These are phyloP conservation scores for Bellardia pandia DNA, from an alignment of 2,888 invertebrate species.

Conservation along the genomic window DNA sequence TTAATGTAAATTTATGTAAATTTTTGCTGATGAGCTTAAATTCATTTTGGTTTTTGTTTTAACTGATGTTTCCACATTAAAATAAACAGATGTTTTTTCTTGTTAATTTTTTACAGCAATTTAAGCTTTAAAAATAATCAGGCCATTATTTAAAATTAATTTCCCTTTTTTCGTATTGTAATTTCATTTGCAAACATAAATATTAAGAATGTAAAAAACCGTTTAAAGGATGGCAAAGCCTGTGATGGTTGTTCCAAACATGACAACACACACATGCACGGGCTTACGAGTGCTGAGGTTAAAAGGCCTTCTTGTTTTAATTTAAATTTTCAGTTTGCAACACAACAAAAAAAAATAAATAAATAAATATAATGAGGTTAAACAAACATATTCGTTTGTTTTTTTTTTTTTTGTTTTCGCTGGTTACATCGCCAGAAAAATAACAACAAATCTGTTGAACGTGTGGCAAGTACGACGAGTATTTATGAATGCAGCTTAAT, in stretches of 20 bases:
- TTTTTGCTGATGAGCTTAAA: constrained; percentile 57
- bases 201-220: constrained; percentile 60
- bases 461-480: constrained; percentile 13
- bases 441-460: constrained; percentile 10
- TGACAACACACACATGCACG: not conserved
- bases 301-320: constrained; percentile 39
- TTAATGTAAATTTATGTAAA: constrained; percentile 56
- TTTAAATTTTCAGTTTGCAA: constrained; percentile 18
- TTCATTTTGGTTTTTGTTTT: constrained; percentile 43
- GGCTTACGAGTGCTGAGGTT: constrained; percentile 30
- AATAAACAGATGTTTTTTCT: constrained; percentile 54
- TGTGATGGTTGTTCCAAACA: not conserved
- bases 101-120: constrained; percentile 38
- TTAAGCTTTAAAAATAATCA: constrained; percentile 63
- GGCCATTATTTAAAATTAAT: constrained; percentile 69
- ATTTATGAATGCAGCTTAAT: constrained; percentile 70
- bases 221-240: constrained; percentile 29
- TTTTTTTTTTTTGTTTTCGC: constrained; percentile 3
- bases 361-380: constrained; percentile 57
- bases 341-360: constrained; percentile 25
- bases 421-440: constrained; percentile 2
- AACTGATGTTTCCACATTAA: constrained; percentile 60
- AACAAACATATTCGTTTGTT: constrained; percentile 53
- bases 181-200: constrained; percentile 68
- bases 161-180: constrained; percentile 56